A percentile compares a stretch with the other conserved stretches of the same genome.
phyloP scores from a whole-genome alignment of 2,888 invertebrate species.

The Tuta absoluta region DNA sequence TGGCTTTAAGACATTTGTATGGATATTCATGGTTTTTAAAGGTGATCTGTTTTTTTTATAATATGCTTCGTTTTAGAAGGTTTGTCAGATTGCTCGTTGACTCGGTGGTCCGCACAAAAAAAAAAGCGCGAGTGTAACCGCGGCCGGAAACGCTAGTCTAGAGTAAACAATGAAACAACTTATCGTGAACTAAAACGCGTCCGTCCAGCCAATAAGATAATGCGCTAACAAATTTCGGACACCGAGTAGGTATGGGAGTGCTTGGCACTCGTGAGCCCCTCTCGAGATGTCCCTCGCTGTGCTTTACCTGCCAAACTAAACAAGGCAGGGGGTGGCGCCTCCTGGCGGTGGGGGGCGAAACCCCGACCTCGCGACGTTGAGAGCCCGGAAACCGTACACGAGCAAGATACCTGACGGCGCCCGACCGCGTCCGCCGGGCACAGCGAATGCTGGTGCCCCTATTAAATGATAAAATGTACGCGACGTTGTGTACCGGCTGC shows the following conservation, averaged over 20 bases:
- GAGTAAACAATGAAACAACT: not conserved
- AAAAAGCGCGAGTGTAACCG: too few species aligned
- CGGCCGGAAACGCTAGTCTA: not conserved
- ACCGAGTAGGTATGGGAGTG: not conserved
- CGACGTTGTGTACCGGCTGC: not conserved
- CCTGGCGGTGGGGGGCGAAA: constrained; percentile 33
- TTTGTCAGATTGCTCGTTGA: too few species aligned
- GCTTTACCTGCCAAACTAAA: constrained; percentile 72
- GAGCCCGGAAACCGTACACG: constrained; percentile 20
- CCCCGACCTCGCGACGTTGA: constrained; percentile 24
- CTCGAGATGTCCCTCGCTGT: constrained; percentile 47
- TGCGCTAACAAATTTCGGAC: constrained; percentile 1
- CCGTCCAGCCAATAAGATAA: not conserved
- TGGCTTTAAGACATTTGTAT: too few species aligned
- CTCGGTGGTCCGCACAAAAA: too few species aligned
- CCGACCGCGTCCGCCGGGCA: constrained; percentile 30
- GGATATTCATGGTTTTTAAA: too few species aligned
- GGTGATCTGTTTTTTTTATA: too few species aligned
- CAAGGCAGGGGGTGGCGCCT: constrained; percentile 42
- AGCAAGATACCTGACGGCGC: constrained; percentile 33
- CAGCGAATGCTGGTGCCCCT: not conserved
- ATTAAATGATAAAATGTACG: constrained; percentile 6
- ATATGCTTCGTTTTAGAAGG: too few species aligned
- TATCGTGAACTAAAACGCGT: not conserved
- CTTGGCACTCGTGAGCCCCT: constrained; percentile 4